Conservation (phyloP, 2,113 vertebrate genomes). For the Reinhardtius hippoglossoides region DNA sequence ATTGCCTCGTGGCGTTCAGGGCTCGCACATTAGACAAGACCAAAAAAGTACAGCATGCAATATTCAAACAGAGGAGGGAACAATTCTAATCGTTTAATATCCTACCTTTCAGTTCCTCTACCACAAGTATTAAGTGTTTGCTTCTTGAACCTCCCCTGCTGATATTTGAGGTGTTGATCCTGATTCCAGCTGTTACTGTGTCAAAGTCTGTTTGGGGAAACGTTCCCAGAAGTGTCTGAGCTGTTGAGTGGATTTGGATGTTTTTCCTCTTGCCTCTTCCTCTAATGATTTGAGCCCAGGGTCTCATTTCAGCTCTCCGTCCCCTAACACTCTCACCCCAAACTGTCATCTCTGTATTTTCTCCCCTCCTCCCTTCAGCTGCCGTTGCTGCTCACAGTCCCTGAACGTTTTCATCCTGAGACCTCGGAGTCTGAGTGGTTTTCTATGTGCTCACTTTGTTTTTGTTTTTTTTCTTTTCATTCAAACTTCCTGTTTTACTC, state of each 20-base stretch:
- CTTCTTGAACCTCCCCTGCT: slow-evolving; percentile 43
- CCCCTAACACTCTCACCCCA: slow-evolving; percentile 50
- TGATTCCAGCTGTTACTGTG: slow-evolving; percentile 59
- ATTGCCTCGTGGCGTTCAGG: slow-evolving; percentile 6
- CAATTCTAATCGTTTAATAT: slow-evolving; percentile 36
- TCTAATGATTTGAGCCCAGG: slow-evolving; percentile 62
- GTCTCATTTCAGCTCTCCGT: slow-evolving; percentile 57
- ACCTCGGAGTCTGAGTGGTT: neutral
- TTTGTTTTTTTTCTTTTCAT: too few species aligned
- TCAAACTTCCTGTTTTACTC: neutral
- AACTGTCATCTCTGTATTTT: slow-evolving; percentile 48
- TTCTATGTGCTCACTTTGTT: neutral
- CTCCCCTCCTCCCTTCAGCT: slow-evolving; percentile 12
- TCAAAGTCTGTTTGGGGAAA: slow-evolving; percentile 57
- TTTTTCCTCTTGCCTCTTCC: slow-evolving; percentile 53
- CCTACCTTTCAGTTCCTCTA: slow-evolving; percentile 9
- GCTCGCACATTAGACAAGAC: slow-evolving; percentile 21
- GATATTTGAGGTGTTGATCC: slow-evolving; percentile 60
- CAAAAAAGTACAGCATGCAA: slow-evolving; percentile 24
- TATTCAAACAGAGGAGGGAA: slow-evolving; percentile 19
- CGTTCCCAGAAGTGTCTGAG: slow-evolving; percentile 34
- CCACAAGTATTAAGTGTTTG: slow-evolving; percentile 21
- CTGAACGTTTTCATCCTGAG: slow-evolving; percentile 1
- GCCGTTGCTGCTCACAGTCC: slow-evolving; percentile 11
- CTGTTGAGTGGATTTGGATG: slow-evolving; percentile 70